Evolutionary conservation across 2,888 invertebrate species (phyloP).

Genomic region (Rhingia campestris): DNA sequence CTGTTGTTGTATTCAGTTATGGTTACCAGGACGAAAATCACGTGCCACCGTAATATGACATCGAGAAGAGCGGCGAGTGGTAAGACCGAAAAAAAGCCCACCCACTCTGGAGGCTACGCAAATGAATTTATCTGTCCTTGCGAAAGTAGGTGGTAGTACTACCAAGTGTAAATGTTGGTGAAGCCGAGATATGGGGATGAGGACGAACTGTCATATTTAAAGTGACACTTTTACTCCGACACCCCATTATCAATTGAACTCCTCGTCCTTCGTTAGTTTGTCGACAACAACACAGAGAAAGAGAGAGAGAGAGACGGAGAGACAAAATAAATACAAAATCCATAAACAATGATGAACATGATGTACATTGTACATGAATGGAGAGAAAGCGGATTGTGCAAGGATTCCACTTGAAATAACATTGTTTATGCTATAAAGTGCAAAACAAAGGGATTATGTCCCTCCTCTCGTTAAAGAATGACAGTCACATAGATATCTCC

Average conservation of each 20-base stretch:
- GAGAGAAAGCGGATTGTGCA: slow-evolving; percentile 20
- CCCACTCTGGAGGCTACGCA: slow-evolving; percentile 22
- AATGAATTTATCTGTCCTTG: slow-evolving; percentile 58
- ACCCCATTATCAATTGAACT: slow-evolving; percentile 69
- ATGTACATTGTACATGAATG: slow-evolving; percentile 32
- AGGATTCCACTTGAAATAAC: slow-evolving; percentile 68
- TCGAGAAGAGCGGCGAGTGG: slow-evolving; percentile 21
- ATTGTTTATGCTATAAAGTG: slow-evolving; percentile 69
- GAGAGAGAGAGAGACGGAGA: not conserved
- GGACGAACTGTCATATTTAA: slow-evolving; percentile 54
- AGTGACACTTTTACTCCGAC: slow-evolving; percentile 60
- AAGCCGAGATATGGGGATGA: not conserved
- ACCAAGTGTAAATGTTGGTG: not conserved
- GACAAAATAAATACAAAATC: slow-evolving; percentile 16
- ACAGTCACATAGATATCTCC: slow-evolving; percentile 34
- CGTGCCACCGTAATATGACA: slow-evolving; percentile 59
- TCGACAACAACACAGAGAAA: slow-evolving; percentile 3
- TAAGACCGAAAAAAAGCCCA: not conserved
- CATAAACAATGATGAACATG: slow-evolving; percentile 48
- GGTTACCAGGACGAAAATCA: slow-evolving; percentile 48
- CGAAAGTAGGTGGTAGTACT: slow-evolving; percentile 13
- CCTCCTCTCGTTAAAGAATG: slow-evolving; percentile 49
- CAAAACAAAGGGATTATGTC: slow-evolving; percentile 68
- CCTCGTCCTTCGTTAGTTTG: slow-evolving; percentile 21
- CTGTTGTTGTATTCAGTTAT: slow-evolving; percentile 26